Conservation (phyloP, 2,797 vertebrate species). For the Oreochromis grahami region DNA sequence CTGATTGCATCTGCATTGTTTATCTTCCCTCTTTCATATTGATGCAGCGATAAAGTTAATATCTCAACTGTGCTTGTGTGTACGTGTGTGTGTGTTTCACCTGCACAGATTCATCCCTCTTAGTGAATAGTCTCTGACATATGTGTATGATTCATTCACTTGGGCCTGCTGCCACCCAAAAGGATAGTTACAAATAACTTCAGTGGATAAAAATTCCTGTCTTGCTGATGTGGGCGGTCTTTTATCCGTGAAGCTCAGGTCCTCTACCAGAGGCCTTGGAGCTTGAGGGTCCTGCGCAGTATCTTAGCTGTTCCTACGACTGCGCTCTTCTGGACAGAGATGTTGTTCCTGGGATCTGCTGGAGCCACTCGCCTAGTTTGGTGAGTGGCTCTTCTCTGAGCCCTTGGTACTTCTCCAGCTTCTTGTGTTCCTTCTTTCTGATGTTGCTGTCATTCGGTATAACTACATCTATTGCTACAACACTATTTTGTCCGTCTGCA, state of each 20-base stretch:
- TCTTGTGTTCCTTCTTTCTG: neutral
- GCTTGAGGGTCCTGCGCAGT: fast-evolving
- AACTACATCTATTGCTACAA: fast-evolving
- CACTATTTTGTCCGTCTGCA: too few species aligned
- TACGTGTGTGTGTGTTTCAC: neutral
- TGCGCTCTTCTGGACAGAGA: neutral
- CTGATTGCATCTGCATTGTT: neutral
- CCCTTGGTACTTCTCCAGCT: neutral
- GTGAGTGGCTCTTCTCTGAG: fast-evolving
- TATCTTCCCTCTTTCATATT: neutral
- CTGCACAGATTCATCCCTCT: neutral
- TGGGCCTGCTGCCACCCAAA: neutral
- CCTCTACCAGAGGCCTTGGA: neutral
- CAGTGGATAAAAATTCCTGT: neutral
- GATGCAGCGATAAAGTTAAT: neutral
- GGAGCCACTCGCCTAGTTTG: neutral
- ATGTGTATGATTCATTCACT: neutral
- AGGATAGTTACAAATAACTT: neutral
- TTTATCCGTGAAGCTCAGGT: fast-evolving
- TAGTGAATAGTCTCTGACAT: neutral
- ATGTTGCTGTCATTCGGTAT: neutral
- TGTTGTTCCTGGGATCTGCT: neutral
- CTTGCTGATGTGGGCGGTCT: neutral
- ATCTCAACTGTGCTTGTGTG: neutral
- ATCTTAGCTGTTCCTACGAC: neutral